Base-by-base conservation (phyloP, 2,113 vertebrate species). In the Salvelinus sp. region DNA sequence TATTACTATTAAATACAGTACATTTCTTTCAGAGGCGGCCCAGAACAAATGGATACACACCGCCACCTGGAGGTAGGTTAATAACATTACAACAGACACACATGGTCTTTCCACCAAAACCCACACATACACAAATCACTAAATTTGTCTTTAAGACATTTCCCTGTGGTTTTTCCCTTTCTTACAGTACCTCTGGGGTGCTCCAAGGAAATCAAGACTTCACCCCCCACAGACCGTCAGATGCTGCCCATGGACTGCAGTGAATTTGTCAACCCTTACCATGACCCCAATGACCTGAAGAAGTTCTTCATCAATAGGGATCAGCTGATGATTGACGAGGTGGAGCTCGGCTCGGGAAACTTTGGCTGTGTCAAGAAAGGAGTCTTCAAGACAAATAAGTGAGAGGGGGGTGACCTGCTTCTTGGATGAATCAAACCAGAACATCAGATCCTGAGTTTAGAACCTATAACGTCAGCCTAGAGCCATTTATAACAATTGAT, bases 351-450 rank as follows among this genome's bases (percentile, higher is more conserved):
- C 7, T 95, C 95, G 0, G 98, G 98, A 63, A 99, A 99, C 92
- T 99, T 99, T 0, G 98, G 97, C 84, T 95, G 92, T 0, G 98
- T 99, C 81, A 96, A 93, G 90, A 98, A 98, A 89, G 97, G 98
- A 7, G 95, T 96, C 79, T 94, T 98, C 82, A 96, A 62, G 13
- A 1, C 20, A 6, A 2, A 16, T 50, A 44, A 63, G 73, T 27
- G 57, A 22, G 54, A 20, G 0, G 6, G 60, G 33, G 44, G 12
- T 0, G 12, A 20, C 3, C 38, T 18, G 27, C 38, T 44, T 60
- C 12, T n/a, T 66, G 6, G 22, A 66, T 27, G 7, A 66, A 28
- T 66, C 28, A 38, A 69, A 54, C 16, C 13, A 54, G 50, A 16
- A 14, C 16, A 18, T 4, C 38, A 12, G 38, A 10, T 10, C 38